Percentiles rank a stretch among this genome's conserved stretches.
phyloP scores from a whole-genome alignment of 2,113 vertebrate genomes.

The Ameiurus melas region DNA sequence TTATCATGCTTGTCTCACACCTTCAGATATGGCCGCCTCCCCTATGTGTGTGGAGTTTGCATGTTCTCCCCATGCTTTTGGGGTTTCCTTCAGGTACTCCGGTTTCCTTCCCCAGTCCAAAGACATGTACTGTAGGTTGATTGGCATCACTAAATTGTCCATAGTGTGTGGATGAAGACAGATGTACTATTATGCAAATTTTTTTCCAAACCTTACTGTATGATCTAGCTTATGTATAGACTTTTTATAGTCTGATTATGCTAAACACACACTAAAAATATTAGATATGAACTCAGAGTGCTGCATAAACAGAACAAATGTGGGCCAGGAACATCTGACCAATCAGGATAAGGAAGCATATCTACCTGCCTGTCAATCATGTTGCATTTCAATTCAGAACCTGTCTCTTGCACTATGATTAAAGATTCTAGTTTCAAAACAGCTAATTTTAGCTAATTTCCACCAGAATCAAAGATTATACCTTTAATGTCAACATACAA shows the following conservation, averaged over 20 bases:
- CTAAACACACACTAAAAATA: not conserved
- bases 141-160: too few species aligned
- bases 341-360: not conserved
- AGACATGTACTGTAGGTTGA: too few species aligned
- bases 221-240: not conserved
- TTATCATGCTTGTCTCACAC: too few species aligned
- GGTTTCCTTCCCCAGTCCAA: too few species aligned
- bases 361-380: not conserved
- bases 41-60: too few species aligned
- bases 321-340: not conserved
- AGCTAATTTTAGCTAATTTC: not conserved
- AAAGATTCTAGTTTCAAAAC: not conserved
- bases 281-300: not conserved
- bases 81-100: too few species aligned
- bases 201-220: not conserved
- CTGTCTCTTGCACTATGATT: not conserved
- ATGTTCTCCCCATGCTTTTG: too few species aligned
- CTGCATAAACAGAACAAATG: not conserved
- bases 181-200: not conserved
- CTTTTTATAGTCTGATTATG: not conserved
- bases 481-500: not conserved
- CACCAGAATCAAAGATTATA: not conserved
- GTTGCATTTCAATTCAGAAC: not conserved
- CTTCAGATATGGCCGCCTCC: too few species aligned
- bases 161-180: too few species aligned